Conservation (phyloP, 2,113 vertebrate genomes). For the Amphiprion ocellaris region DNA sequence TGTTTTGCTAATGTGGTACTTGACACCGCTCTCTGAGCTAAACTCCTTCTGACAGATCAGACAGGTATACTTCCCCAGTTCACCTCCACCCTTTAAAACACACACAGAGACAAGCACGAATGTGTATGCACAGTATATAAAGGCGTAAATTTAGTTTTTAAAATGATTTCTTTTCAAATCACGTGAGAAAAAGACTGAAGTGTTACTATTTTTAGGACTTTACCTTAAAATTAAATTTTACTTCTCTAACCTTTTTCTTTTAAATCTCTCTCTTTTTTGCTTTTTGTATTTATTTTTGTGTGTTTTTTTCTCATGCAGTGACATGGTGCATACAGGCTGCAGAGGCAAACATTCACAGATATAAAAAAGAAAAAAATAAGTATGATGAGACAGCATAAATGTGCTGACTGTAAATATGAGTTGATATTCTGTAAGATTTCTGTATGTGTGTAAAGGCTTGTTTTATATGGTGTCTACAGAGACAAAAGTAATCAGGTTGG, state of each 20-base stretch:
- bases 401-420: too few relatives aligned
- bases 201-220: not conserved
- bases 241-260: not conserved
- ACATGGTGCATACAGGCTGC: not conserved
- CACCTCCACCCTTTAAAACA: conserved; percentile 89
- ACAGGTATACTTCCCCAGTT: conserved; percentile 94
- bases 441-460: too few relatives aligned
- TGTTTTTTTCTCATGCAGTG: conserved; percentile 1
- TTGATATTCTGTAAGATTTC: too few relatives aligned
- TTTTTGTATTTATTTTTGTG: not conserved
- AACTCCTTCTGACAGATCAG: conserved; percentile 98
- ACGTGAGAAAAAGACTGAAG: not conserved
- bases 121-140: not conserved
- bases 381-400: too few relatives aligned
- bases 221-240: not conserved
- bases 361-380: not conserved
- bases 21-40: conserved; percentile 97
- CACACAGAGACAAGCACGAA: conserved; percentile 19
- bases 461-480: too few relatives aligned
- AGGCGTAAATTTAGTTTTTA: not conserved
- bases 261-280: not conserved
- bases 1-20: conserved; percentile 98
- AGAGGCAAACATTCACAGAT: not conserved
- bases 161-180: not conserved
- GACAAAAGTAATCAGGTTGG: not conserved